Evolutionary conservation across 2,797 vertebrate species (phyloP).

Genomic region (Lerista edwardsae): DNA sequence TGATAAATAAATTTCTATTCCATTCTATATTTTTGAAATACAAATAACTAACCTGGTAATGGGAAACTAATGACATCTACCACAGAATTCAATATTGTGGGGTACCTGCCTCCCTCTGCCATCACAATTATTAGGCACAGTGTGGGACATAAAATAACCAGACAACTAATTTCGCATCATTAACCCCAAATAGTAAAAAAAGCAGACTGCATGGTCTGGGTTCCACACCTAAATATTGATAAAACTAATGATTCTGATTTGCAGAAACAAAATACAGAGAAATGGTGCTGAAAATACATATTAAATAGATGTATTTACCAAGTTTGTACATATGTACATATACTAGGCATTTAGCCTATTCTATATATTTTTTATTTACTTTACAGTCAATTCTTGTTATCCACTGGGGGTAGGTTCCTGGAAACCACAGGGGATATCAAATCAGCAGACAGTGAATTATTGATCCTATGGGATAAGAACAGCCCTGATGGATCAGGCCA

Average conservation of each 20-base stretch:
- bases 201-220: neutral
- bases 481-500: no score
- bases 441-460: no score
- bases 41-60: neutral
- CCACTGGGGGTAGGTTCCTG: no score
- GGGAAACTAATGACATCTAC: constrained; percentile 13
- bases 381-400: no score
- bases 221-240: constrained; percentile 13
- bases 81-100: constrained; percentile 2
- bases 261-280: constrained; percentile 2
- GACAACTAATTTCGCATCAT: constrained; percentile 16
- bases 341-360: neutral
- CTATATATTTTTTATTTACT: neutral
- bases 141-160: neutral
- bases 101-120: neutral
- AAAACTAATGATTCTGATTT: constrained; percentile 3
- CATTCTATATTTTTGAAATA: constrained; percentile 27
- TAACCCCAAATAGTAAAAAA: neutral
- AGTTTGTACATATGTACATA: neutral
- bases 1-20: no score
- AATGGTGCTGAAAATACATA: neutral
- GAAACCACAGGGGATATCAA: no score
- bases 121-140: constrained; percentile 5
- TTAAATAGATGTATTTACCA: neutral
- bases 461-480: no score